These are phyloP conservation scores for Bolinopsis microptera DNA, from an alignment of 37 sponge, comb jelly and placozoan species.

Conservation along the genomic window DNA sequence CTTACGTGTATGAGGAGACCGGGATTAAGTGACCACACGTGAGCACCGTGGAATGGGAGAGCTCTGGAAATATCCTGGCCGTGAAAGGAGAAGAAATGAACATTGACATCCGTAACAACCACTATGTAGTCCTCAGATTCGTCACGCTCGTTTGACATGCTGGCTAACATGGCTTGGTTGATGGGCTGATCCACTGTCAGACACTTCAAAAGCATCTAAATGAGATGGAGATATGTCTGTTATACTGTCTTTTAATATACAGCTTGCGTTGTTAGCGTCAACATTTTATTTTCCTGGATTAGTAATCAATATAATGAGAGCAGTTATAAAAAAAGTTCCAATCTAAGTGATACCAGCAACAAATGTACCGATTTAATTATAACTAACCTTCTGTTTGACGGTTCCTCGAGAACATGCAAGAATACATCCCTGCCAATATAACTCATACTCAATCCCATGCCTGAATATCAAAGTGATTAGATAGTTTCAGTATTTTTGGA, in stretches of 20 bases:
- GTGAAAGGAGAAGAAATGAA: conserved; percentile 35
- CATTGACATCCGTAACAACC: conserved; percentile 10
- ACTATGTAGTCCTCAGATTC: conserved; percentile 15
- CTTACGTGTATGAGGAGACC: conserved; percentile 53
- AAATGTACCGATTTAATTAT: no score
- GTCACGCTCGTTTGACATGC: background rate
- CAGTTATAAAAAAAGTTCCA: background rate
- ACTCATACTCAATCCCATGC: conserved; percentile 30
- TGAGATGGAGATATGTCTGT: background rate
- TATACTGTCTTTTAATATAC: no score
- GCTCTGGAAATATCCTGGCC: conserved; percentile 1
- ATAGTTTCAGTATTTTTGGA: background rate
- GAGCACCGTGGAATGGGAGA: conserved; percentile 27
- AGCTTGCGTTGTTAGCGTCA: no score
- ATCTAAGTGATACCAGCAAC: background rate
- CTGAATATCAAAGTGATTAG: background rate
- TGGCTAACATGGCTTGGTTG: background rate
- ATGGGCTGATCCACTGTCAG: conserved; percentile 52
- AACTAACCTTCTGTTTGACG: background rate
- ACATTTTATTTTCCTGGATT: no score
- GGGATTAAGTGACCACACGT: conserved; percentile 15
- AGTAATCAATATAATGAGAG: background rate
- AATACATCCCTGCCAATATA: conserved; percentile 47
- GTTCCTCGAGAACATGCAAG: conserved; percentile 27
- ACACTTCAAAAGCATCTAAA: background rate